Conservation (phyloP, 2,888 invertebrate species). For the Oscheius sp. region DNA sequence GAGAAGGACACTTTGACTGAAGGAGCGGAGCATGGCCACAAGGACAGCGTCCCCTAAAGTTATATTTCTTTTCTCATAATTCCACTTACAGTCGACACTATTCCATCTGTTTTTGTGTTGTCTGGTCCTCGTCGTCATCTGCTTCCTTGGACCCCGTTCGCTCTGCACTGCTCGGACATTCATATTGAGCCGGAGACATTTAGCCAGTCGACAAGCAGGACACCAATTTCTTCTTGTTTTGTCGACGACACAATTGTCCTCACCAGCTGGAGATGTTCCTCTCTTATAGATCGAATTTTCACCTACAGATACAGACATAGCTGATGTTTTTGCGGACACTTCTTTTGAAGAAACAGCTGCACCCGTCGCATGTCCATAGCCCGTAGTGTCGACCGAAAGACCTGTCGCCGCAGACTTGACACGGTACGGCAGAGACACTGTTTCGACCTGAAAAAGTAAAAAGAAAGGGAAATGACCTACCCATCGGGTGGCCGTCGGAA, state of each 20-base stretch:
- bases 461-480: conserved; percentile 9
- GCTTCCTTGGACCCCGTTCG: conserved; percentile 81
- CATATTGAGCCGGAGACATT: conserved; percentile 84
- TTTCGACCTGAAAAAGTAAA: conserved; percentile 38
- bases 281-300: background rate
- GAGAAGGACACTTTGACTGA: conserved; percentile 39
- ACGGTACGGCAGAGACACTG: conserved; percentile 72
- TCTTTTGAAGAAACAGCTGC: conserved; percentile 89
- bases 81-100: background rate
- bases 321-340: conserved; percentile 74
- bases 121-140: background rate
- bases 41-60: conserved; percentile 47
- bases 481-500: conserved; percentile 10
- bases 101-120: background rate
- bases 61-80: background rate
- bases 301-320: conserved; percentile 53
- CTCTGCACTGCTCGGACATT: conserved; percentile 86
- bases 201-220: conserved; percentile 84
- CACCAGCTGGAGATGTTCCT: conserved; percentile 78
- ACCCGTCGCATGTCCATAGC: conserved; percentile 85
- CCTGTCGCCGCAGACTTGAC: conserved; percentile 84
- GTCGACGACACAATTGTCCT: conserved; percentile 83
- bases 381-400: conserved; percentile 85
- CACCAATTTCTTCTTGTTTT: conserved; percentile 89
- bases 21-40: conserved; percentile 31